phyloP scores from a whole-genome alignment of 2,113 vertebrate genomes.

The Ibidorhyncha struthersii region DNA sequence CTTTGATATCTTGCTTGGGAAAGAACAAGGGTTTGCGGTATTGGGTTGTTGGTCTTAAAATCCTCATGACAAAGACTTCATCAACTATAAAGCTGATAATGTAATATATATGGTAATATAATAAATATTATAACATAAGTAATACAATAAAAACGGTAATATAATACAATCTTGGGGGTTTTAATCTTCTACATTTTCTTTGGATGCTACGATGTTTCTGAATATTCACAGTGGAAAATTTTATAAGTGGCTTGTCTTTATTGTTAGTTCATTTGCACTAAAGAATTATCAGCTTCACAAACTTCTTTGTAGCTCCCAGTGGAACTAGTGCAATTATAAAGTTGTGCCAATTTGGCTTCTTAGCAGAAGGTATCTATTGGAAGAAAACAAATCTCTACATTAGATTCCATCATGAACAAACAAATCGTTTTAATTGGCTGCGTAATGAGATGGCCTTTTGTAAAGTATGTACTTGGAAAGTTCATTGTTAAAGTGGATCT shows the following conservation, averaged over 20 bases:
- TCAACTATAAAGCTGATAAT: not conserved
- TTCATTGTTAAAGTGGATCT: not conserved
- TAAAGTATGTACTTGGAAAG: not conserved
- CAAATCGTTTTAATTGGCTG: conserved; percentile 70
- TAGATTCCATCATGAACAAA: conserved; percentile 69
- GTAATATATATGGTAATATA: not conserved
- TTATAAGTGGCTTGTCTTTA: conserved; percentile 61
- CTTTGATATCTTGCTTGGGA: not conserved
- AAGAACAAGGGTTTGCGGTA: not conserved
- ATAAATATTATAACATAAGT: not conserved
- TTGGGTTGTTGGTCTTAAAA: not conserved
- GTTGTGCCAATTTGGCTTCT: conserved; percentile 74
- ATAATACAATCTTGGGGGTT: not conserved
- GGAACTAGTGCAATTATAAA: conserved; percentile 75
- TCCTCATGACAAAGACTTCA: not conserved
- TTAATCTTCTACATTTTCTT: conserved; percentile 31
- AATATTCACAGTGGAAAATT: conserved; percentile 40
- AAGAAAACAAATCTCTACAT: conserved; percentile 73
- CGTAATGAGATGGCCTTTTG: conserved; percentile 52
- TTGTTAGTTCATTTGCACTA: conserved; percentile 56
- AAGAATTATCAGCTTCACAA: conserved; percentile 75
- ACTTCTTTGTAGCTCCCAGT: conserved; percentile 70
- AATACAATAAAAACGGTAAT: not conserved
- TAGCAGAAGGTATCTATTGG: conserved; percentile 66
- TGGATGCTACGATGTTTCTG: conserved; percentile 6